These are phyloP conservation scores for Potorous gilbertii DNA, from an alignment of 2,797 vertebrate species.

Conservation along the genomic window DNA sequence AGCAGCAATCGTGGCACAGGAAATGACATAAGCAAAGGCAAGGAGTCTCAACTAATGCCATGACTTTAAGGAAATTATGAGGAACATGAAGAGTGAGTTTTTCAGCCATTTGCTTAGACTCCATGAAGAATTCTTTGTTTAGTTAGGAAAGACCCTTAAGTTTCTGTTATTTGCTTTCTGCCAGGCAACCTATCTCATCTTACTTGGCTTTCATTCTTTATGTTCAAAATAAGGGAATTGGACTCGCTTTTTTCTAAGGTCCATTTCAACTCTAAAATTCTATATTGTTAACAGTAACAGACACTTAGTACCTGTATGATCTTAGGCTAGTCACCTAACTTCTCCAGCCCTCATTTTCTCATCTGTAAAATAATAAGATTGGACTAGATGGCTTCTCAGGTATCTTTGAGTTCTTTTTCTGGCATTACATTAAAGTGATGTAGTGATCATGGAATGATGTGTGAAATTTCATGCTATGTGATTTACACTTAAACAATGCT, in stretches of 20 bases:
- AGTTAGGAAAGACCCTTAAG: background rate
- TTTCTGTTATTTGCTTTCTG: background rate
- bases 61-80: background rate
- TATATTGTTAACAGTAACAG: background rate
- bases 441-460: background rate
- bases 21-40: background rate
- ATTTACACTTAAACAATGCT: background rate
- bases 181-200: background rate
- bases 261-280: background rate
- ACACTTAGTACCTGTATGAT: background rate
- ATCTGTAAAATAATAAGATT: background rate
- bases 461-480: background rate
- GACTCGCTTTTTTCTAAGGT: background rate
- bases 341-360: background rate
- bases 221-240: background rate
- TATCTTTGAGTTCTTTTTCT: background rate
- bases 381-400: background rate
- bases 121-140: constrained; percentile 5
- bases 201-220: background rate
- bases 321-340: background rate
- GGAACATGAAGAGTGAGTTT: background rate
- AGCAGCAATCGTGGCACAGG: background rate
- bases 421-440: background rate
- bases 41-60: background rate
- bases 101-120: background rate